phyloP scores from a whole-genome alignment of 2,113 vertebrate species.

The Phalacrocorax brasilianus region DNA sequence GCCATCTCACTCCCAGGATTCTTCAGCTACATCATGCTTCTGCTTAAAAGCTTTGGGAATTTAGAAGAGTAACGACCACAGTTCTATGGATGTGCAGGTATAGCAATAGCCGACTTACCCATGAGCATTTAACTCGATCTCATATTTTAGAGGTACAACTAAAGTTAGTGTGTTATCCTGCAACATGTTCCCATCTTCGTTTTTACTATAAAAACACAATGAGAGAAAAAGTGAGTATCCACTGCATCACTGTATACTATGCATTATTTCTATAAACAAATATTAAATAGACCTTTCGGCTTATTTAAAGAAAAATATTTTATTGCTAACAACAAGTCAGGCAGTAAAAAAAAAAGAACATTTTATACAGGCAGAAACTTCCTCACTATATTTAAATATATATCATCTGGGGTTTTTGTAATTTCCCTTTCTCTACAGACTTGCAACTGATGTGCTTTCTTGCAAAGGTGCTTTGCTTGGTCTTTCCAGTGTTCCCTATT shows the following conservation, averaged over 20 bases:
- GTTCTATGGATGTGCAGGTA: neutral
- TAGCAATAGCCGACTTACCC: conserved; percentile 77
- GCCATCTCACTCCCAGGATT: neutral
- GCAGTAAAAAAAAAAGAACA: neutral
- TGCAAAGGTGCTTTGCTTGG: neutral
- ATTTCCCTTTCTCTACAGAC: neutral
- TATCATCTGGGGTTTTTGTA: neutral
- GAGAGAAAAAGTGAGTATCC: neutral
- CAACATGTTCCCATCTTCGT: conserved; percentile 73
- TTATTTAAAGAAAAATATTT: neutral
- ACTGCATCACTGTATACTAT: neutral
- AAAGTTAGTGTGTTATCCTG: conserved; percentile 77
- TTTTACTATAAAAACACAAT: conserved; percentile 77
- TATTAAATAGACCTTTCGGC: neutral
- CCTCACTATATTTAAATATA: neutral
- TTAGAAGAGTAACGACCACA: neutral
- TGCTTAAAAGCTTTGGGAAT: neutral
- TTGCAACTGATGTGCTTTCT: neutral
- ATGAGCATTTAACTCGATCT: conserved; percentile 79
- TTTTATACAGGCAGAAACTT: neutral
- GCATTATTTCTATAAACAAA: neutral
- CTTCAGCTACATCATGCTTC: neutral
- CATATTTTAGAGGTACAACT: conserved; percentile 84
- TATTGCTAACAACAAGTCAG: neutral
- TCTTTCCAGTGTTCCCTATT: neutral